Evolutionary conservation across 2,888 invertebrate genomes (phyloP).

Genomic region (Trilocha varians): DNA sequence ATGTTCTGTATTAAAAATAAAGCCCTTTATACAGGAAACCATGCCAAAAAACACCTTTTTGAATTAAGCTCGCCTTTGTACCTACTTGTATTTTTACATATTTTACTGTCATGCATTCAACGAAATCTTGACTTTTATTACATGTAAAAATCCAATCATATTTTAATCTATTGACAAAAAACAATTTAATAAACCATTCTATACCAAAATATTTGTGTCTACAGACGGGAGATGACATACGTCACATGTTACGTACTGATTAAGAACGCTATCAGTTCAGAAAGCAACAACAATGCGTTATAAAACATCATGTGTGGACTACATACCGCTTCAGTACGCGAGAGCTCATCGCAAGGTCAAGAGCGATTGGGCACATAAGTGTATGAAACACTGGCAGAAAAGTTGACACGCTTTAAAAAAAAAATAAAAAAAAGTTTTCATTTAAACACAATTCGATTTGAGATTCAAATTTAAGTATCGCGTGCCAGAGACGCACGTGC

Average conservation of each 20-base stretch:
- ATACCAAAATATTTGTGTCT: too few species aligned
- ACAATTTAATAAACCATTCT: too few species aligned
- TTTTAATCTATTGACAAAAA: neutral
- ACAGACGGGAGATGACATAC: neutral
- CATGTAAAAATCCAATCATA: too few species aligned
- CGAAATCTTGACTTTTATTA: too few species aligned
- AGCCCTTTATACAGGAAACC: too few species aligned
- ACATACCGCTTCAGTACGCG: constrained; percentile 60
- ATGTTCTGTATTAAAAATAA: too few species aligned
- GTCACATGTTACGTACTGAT: neutral
- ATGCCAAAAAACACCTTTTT: too few species aligned
- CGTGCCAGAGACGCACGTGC: constrained; percentile 12
- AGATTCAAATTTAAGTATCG: constrained; percentile 12
- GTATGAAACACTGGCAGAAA: neutral
- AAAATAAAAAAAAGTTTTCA: constrained; percentile 22
- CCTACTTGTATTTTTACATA: too few species aligned
- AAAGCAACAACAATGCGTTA: constrained; percentile 66
- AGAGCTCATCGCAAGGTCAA: constrained; percentile 63
- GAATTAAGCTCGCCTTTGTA: too few species aligned
- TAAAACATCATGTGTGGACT: constrained; percentile 57
- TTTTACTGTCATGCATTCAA: too few species aligned
- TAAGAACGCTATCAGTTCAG: constrained; percentile 9
- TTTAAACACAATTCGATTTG: constrained; percentile 14
- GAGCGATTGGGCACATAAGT: constrained; percentile 50
- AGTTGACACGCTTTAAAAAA: constrained; percentile 12